Evolutionary conservation across 2,888 invertebrate genomes (phyloP).

Genomic region (Siphonodentalium dalli): DNA sequence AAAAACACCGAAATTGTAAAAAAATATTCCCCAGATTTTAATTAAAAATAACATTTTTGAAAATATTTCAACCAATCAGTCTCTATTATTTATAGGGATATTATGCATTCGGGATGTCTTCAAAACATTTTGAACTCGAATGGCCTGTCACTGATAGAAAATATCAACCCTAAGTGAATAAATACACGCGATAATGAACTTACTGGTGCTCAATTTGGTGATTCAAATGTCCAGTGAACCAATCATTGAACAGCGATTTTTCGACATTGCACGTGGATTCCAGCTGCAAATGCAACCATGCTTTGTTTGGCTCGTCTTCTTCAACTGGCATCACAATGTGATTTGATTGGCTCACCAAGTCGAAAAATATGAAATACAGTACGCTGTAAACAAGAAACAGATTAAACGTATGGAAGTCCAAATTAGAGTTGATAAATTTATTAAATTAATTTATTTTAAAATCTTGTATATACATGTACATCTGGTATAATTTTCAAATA

Average conservation of each 20-base stretch:
- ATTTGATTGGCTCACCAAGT: conserved; percentile 45
- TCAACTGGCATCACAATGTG: conserved; percentile 51
- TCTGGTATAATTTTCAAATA: too few species aligned
- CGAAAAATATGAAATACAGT: conserved; percentile 41
- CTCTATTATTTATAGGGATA: too few species aligned
- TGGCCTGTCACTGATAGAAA: background rate
- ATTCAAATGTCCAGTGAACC: conserved; percentile 58
- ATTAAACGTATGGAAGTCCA: too few species aligned
- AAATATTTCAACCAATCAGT: too few species aligned
- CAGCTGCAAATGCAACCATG: conserved; percentile 37
- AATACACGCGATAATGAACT: conserved; percentile 17
- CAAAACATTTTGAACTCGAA: too few species aligned
- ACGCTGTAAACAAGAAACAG: conserved; percentile 8
- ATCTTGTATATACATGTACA: too few species aligned
- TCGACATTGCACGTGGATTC: conserved; percentile 46
- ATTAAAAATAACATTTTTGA: too few species aligned
- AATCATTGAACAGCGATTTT: conserved; percentile 46
- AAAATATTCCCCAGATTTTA: too few species aligned
- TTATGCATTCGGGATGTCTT: too few species aligned
- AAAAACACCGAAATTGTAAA: too few species aligned
- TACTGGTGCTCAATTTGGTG: conserved; percentile 58
- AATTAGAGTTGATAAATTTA: too few species aligned
- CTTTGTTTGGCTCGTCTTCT: conserved; percentile 29
- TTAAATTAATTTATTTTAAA: too few species aligned
- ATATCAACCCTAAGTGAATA: background rate